Base-by-base conservation (phyloP, 2,797 vertebrate species). In the Liasis olivaceus region DNA sequence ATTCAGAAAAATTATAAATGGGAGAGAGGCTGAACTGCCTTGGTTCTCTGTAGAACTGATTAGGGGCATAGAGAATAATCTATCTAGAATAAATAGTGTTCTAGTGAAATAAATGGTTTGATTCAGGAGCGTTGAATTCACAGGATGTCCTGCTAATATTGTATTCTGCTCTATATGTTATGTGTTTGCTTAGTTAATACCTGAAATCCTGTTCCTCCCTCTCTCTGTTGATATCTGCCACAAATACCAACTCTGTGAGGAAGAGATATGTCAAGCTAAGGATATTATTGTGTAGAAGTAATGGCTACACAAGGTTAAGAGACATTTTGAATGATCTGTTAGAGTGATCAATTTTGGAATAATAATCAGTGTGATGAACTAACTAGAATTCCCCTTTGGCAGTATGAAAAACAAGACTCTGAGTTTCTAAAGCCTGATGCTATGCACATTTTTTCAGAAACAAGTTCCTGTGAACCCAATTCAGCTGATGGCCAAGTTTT, bases 91-190 rank as follows among this genome's bases (percentile, higher is more conserved):
- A 0, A 88, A 0, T 60, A 20, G 88, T 0, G 15, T 8, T 54
- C 93, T 2, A 31, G 91, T 91, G 1, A 64, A 85, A 62, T 31
- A 85, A 63, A 64, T 81, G 59, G 0, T 12, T 94, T 89, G 87
- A 0, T 42, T 0, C 77, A 0, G 5, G 72, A 94, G 94, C 95
- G 95, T 94, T 95, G 81, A 92, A 2, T 22, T 8, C 11, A 15
- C 66, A 15, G 22, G 22, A 58, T 89, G 11, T 22, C 94, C 1
- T 56, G 22, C 36, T 17, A 60, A 31, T 56, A 28, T 26, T 58
- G 9, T 0, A 3, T 0, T n/a, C 36, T 7, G 0, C 91, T 85
- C 66, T 26, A 6, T 5, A 1, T 9, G 56, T n/a, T 92, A 47
- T 92, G 28, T 15, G 62, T 60, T 88, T 36, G 90, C 12, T 66